Percentiles rank a stretch among this genome's conserved stretches.
Conservation (phyloP, 2,113 vertebrate species). For the Platysteira castanea region DNA sequence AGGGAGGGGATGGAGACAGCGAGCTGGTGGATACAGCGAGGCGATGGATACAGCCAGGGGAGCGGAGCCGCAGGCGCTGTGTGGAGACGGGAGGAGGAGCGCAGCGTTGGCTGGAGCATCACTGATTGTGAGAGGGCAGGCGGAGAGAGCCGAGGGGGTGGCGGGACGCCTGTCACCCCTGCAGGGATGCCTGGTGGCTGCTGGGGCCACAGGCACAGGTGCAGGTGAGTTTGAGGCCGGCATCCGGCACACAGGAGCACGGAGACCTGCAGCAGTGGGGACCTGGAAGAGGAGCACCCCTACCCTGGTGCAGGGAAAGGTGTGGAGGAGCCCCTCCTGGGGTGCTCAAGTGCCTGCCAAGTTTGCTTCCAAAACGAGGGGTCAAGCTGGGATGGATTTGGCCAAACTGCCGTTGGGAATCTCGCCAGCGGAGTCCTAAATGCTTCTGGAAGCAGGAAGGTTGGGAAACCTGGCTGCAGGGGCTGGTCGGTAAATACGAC, state of each 20-base stretch:
- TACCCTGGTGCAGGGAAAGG: background rate
- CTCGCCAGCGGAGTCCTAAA: background rate
- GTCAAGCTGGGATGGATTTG: background rate
- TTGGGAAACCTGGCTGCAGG: background rate
- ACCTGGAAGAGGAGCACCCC: background rate
- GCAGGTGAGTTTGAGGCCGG: background rate
- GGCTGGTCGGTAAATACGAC: accelerated
- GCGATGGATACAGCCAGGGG: background rate
- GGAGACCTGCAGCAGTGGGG: background rate
- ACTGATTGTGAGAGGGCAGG: background rate
- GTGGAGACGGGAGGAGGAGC: background rate
- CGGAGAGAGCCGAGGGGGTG: background rate
- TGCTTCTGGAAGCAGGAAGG: background rate
- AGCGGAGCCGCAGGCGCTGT: background rate
- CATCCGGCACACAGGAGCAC: background rate
- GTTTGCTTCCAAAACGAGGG: background rate
- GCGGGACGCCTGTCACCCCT: background rate
- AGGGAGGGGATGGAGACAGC: background rate
- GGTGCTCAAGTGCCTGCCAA: background rate
- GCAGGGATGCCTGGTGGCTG: background rate
- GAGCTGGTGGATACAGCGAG: background rate
- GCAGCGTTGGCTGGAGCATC: background rate
- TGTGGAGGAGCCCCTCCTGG: background rate
- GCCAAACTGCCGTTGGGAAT: background rate
- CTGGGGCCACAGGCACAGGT: background rate